Evolutionary conservation across 2,797 vertebrate genomes (phyloP).

Genomic region (Mormyrus proboscirostris): DNA sequence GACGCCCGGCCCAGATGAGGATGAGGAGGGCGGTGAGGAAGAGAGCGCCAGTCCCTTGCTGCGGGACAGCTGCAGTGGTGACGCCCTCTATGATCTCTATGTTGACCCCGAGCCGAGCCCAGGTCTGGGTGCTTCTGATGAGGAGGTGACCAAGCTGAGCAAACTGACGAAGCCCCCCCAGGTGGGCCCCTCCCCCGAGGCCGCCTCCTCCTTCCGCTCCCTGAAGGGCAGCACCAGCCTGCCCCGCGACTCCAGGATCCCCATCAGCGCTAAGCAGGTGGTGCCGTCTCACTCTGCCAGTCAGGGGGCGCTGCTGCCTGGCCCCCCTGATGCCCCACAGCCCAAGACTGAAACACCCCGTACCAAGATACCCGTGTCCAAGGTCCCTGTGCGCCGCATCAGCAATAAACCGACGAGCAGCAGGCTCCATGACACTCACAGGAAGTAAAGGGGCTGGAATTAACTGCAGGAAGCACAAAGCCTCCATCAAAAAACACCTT

Average conservation of each 20-base stretch:
- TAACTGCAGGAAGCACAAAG: slow-evolving; percentile 24
- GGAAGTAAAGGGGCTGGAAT: slow-evolving; percentile 64
- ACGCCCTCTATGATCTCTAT: slow-evolving; percentile 84
- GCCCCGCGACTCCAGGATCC: slow-evolving; percentile 89
- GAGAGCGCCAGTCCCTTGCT: slow-evolving; percentile 57
- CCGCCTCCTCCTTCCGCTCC: slow-evolving; percentile 69
- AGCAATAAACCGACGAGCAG: slow-evolving; percentile 71
- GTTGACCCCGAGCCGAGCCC: slow-evolving; percentile 66
- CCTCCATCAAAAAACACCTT: slow-evolving; percentile 37
- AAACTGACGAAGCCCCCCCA: slow-evolving; percentile 63
- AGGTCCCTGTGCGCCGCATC: slow-evolving; percentile 85
- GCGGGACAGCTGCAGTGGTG: slow-evolving; percentile 82
- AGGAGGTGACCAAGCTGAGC: slow-evolving; percentile 50
- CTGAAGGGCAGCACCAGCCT: slow-evolving; percentile 81
- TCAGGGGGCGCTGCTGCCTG: slow-evolving; percentile 68
- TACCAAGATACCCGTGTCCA: slow-evolving; percentile 94
- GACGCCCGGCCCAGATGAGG: slow-evolving; percentile 81
- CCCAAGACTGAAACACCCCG: slow-evolving; percentile 76
- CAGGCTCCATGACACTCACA: slow-evolving; percentile 65
- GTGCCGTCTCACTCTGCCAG: slow-evolving; percentile 72
- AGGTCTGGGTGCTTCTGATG: slow-evolving; percentile 42
- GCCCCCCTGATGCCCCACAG: slow-evolving; percentile 55
- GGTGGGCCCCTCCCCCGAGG: slow-evolving; percentile 42
- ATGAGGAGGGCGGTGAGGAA: slow-evolving; percentile 43
- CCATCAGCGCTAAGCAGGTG: slow-evolving; percentile 80